Conservation (phyloP, 2,113 vertebrate genomes). For the Amphiprion ocellaris region DNA sequence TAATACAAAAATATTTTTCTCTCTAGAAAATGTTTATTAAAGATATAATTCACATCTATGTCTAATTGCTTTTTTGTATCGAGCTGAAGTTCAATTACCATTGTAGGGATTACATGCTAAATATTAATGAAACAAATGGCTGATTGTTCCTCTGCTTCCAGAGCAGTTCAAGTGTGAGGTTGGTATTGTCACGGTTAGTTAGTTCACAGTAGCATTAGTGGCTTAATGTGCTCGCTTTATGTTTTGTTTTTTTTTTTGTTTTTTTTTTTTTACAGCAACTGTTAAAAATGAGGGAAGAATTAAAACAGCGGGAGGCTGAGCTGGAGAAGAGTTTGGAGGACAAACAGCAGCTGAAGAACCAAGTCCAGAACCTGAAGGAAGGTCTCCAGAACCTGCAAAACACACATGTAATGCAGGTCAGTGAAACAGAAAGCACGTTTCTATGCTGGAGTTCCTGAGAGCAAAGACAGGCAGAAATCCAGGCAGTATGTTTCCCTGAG, state of each 20-base stretch:
- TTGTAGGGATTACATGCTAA: constrained; percentile 34
- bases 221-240: constrained; percentile 20
- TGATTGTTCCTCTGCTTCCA: constrained; percentile 37
- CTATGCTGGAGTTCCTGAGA: neutral
- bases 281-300: constrained; percentile 93
- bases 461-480: neutral
- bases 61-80: constrained; percentile 35
- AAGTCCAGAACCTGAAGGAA: constrained; percentile 92
- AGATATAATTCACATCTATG: constrained; percentile 23
- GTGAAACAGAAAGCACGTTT: constrained; percentile 29
- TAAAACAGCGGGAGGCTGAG: constrained; percentile 91
- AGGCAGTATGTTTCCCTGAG: neutral
- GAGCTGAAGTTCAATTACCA: constrained; percentile 24
- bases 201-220: constrained; percentile 24
- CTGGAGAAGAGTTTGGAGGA: constrained; percentile 92
- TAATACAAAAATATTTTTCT: constrained; percentile 1
- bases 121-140: constrained; percentile 40
- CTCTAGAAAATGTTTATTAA: constrained; percentile 18
- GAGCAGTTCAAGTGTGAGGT: neutral
- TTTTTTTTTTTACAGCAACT: constrained; percentile 87
- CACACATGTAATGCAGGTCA: constrained; percentile 71
- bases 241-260: too few relatives aligned
- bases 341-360: constrained; percentile 89
- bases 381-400: constrained; percentile 85
- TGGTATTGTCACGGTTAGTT: constrained; percentile 16